phyloP scores from a whole-genome alignment of 2,113 vertebrate species.

The Burhinus bistriatus region DNA sequence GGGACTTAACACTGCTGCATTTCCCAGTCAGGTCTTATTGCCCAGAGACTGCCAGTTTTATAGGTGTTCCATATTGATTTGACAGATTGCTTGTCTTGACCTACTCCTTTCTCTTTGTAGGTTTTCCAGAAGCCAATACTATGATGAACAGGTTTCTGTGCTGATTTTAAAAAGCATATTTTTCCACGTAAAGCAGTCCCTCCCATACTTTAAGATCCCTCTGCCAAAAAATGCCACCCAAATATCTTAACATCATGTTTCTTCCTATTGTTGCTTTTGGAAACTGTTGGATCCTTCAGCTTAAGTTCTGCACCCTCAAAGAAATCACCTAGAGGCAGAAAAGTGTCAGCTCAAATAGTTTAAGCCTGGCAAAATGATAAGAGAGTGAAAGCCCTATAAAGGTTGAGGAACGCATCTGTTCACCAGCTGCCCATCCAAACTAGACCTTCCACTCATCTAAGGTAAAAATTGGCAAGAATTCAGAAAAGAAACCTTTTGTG shows the following conservation, averaged over 20 bases:
- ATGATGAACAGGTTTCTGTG: not conserved
- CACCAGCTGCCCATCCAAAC: not conserved
- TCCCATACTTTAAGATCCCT: not conserved
- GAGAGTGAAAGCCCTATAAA: not conserved
- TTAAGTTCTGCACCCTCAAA: not conserved
- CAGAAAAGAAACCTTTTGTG: not conserved
- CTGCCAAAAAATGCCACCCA: not conserved
- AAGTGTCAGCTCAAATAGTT: not conserved
- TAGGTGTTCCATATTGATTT: not conserved
- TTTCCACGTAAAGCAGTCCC: not conserved
- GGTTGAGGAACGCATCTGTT: not conserved
- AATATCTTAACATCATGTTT: not conserved
- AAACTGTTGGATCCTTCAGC: not conserved
- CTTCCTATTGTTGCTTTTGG: not conserved
- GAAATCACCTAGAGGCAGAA: not conserved
- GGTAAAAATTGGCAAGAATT: not conserved
- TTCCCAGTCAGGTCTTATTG: not conserved
- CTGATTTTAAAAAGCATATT: accelerated
- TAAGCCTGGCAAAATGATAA: not conserved
- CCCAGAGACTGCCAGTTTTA: not conserved
- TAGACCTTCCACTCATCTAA: not conserved
- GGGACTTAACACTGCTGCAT: not conserved
- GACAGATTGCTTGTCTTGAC: not conserved
- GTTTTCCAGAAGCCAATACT: not conserved
- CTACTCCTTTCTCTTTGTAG: not conserved